Evolutionary conservation across 2,113 vertebrate species (phyloP), one percentile per base, ranked within the genome.

Genomic region (Ceyx margarethae): DNA sequence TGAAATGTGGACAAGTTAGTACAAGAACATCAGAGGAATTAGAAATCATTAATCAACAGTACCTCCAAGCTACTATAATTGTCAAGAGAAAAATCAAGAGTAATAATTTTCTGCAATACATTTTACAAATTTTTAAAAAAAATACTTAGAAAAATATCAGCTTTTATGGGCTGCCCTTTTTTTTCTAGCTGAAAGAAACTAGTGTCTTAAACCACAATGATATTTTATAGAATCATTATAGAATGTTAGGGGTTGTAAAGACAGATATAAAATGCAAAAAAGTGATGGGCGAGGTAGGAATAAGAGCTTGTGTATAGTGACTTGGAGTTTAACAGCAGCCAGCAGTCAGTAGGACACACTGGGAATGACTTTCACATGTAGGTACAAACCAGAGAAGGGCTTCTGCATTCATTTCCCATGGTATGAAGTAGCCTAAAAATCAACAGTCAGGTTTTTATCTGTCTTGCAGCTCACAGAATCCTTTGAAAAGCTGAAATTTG

Each of bases 1-100:
- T 12, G 1, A 94, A 94, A 93, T 78, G 85, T 83, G 26, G 53
- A 78, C 95, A 94, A 88, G 95, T 96, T 78, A 48, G 29, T 78
- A 94, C 94, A 95, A 85, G 93, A 95, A 83, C 85, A 95, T 93
- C 88, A 95, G 92, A 95, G 76, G 65, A 92, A 74, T 37, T 50
- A 95, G 80, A 88, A 94, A 84, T 93, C 94, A 91, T 95, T 95
- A 93, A 95, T 96, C 95, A 95, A 91, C 85, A 81, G 53, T 65
- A 95, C 90, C 94, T 94, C 33, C 88, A 77, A 96, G 95, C 88
- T 85, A 88, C 90, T 72, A 37, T 77, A 91, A 91, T 79, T 95
- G 93, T 93, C 90, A 95, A 91, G 90, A 60, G 33, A 85, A 87
- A 93, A 93, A 85, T 77, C 16, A 85, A 88, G 85, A 96, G 73